phyloP scores from a whole-genome alignment of 2,888 invertebrate species.

The Brachylomia viminalis region DNA sequence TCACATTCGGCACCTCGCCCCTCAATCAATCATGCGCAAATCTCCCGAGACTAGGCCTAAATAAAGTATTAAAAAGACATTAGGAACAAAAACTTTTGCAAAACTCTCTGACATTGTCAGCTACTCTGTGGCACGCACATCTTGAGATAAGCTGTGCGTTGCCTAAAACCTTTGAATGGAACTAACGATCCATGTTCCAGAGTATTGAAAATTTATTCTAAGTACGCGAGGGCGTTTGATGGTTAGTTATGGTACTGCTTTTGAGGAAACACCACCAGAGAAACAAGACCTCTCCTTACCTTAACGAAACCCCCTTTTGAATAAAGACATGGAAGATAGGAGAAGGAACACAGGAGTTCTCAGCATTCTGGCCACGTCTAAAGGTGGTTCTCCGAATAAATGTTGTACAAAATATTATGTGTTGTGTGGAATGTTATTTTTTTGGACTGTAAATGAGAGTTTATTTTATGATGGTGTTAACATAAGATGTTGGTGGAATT shows the following conservation, averaged over 20 bases:
- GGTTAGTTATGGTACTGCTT: constrained; percentile 86
- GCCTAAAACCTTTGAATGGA: constrained; percentile 81
- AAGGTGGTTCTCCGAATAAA: constrained; percentile 79
- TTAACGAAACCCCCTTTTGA: constrained; percentile 27
- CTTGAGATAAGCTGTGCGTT: constrained; percentile 62
- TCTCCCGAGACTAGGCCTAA: constrained; percentile 73
- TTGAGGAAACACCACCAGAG: constrained; percentile 73
- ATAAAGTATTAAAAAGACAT: constrained; percentile 87
- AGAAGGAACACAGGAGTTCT: constrained; percentile 65
- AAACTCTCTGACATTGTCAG: constrained; percentile 66
- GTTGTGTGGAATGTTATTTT: constrained; percentile 82
- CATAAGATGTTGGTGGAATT: constrained; percentile 80
- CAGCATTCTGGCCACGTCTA: constrained; percentile 64
- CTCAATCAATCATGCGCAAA: constrained; percentile 77
- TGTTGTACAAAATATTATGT: constrained; percentile 82
- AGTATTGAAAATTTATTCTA: constrained; percentile 90
- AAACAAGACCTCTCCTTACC: constrained; percentile 66
- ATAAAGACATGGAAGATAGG: not conserved
- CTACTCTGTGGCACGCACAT: constrained; percentile 57
- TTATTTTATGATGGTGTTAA: constrained; percentile 85
- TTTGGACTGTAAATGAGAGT: constrained; percentile 84
- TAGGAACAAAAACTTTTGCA: constrained; percentile 75
- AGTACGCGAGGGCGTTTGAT: constrained; percentile 85
- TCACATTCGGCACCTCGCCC: constrained; percentile 60
- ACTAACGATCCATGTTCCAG: constrained; percentile 84